Base-by-base conservation (phyloP, 2,888 invertebrate genomes). In the Elysia crispata region DNA sequence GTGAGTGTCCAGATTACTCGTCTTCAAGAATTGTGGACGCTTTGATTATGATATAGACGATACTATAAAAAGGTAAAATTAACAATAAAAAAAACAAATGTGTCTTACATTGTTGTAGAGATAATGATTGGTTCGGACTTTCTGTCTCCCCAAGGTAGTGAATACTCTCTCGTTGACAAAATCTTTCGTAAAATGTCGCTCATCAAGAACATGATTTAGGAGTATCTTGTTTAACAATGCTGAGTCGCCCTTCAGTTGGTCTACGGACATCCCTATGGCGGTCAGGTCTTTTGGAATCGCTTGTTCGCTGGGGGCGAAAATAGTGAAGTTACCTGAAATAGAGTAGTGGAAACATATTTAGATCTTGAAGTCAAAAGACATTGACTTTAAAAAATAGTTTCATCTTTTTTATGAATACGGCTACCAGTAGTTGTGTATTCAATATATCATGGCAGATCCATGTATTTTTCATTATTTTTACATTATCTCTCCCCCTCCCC, bases 191-290 rank as follows among this genome's bases (percentile, higher is more conserved):
- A 85, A 85, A 23, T 85, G 78, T 49, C 82, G 80, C 6, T 87
- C 89, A 30, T 84, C 84, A 41, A 87, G 66, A 13, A 87, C 82
- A 82, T 89, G 89, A 77, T 85, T 87, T 67, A 83, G 74, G 5
- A 89, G 76, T 11, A 85, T 66, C 28, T 86, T 81, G 8, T 82
- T 80, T 1, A 87, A 83, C 11, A 69, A 75, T 18, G 69, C 78
- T 0, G 80, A 64, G 81, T 88, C 84, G 18, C 77, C 69, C 33
- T 74, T 74, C 5, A 88, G 77, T 5, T 74, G 54, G n/a, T 79
- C 69, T 8, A 87, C 82, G 1, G 80, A 79, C 0, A 50, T 64
- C 25, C 86, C 86, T 20, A 87, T 66, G 31, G 82, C 84, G 11
- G 81, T 82, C 76, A 89, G 85, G 64, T 62, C 70, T 6, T 28